Evolutionary conservation across 37 sponge, comb jelly and placozoan genomes (phyloP), one percentile per base, ranked within the genome.

Genomic region (Halichondria panicea): DNA sequence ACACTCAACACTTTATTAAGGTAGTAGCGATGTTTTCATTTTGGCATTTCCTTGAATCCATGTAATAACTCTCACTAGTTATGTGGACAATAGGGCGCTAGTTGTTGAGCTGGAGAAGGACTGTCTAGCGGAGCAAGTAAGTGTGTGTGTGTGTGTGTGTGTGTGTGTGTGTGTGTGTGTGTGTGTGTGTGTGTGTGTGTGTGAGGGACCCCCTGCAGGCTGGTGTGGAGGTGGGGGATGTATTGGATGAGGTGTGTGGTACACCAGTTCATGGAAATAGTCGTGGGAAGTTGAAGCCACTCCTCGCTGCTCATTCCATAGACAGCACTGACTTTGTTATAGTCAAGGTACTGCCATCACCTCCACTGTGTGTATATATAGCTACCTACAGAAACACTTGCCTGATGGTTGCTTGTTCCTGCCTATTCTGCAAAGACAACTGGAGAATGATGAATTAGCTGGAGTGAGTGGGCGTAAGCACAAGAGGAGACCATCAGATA

Each of bases 181-280:
- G 38, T 38, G 61, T 73, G 36, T 33, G 3, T 31, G 24, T 24
- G 12, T 54, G 31, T 4, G 6, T 9, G 18, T 12, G 22, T 4
- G 4, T 24, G 31, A 30, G 57, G 30, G 9, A 6, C 19, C 38
- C 22, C 61, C n/a, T 0, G 31, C 53, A 84, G 76, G 79, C 65
- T 22, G 88, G 88, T 35, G 72, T 76, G 12, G 82, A 76, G 35
- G 58, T 39, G 28, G 82, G 88, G 21, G 88, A 88, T 46, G 34
- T 81, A 2, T 21, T 88, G 34, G 88, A 81, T 48, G 82, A 88
- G 43, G 25, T 88, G 45, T 81, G 82, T 56, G 88, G 82, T n/a
- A 58, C 76, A 27, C 59, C 76, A 36, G 72, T 88, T 12, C 42
- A 52, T 11, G 63, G 50, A 1, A 34, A 27, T n/a, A 43, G 67